Evolutionary conservation across 2,888 invertebrate species (phyloP).

Genomic region (Pterostichus niger): DNA sequence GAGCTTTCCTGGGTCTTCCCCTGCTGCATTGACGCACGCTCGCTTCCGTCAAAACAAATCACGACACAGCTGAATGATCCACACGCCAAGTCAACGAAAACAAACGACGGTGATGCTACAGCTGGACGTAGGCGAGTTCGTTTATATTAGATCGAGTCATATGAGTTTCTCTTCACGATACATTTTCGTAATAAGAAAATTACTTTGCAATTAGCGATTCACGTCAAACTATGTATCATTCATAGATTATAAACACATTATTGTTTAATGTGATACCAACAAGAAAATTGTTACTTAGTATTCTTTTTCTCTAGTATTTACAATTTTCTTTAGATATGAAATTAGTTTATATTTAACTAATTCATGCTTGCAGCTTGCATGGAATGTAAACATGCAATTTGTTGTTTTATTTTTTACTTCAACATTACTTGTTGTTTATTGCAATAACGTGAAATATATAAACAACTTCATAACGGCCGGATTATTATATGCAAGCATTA

Average conservation of each 20-base stretch:
- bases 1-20: constrained; percentile 26
- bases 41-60: constrained; percentile 25
- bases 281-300: not conserved
- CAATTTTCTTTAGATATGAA: not conserved
- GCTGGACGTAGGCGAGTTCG: not conserved
- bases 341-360: not conserved
- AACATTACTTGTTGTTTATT: too few relatives aligned
- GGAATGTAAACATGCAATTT: not conserved
- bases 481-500: too few relatives aligned
- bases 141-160: not conserved
- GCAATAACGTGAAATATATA: too few relatives aligned
- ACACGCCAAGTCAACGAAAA: not conserved
- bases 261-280: not conserved
- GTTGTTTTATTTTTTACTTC: too few relatives aligned
- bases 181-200: constrained; percentile 5
- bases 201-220: constrained; percentile 10
- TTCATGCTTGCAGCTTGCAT: not conserved
- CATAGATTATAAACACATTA: constrained; percentile 10
- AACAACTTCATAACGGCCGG: too few relatives aligned
- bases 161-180: not conserved
- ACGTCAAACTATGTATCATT: constrained; percentile 1
- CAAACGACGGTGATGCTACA: constrained; percentile 8
- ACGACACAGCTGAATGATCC: constrained; percentile 22
- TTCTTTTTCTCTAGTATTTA: not conserved
- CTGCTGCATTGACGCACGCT: constrained; percentile 14